A percentile compares a stretch with the other conserved stretches of the same genome.
Conservation (phyloP, 2,888 invertebrate genomes). For the Tipula confusa region DNA sequence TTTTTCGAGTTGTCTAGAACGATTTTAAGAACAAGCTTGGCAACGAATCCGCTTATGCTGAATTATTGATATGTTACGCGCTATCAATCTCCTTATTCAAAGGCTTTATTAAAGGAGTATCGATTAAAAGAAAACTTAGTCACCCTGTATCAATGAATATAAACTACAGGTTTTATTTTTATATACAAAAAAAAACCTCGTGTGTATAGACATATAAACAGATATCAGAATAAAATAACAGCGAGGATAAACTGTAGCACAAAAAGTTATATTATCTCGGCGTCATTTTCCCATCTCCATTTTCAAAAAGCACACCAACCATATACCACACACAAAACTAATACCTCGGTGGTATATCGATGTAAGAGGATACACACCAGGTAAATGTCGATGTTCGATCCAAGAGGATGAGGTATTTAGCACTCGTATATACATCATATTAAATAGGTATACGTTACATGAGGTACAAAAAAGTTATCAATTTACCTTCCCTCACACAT, state of each 20-base stretch:
- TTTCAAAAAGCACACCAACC: background rate
- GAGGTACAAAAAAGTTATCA: background rate
- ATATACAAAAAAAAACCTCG: no score
- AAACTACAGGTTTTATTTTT: no score
- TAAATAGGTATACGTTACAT: background rate
- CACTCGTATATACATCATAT: background rate
- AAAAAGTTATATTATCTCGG: background rate
- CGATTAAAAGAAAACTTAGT: no score
- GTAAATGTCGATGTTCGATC: background rate
- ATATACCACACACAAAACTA: background rate
- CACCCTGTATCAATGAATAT: no score
- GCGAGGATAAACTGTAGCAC: background rate
- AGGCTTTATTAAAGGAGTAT: no score
- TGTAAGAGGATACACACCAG: background rate
- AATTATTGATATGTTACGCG: no score
- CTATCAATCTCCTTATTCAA: no score
- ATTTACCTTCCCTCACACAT: background rate
- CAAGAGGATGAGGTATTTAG: background rate
- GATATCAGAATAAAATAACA: background rate
- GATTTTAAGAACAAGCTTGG: no score
- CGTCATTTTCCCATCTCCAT: background rate
- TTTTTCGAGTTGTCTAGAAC: no score
- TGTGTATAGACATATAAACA: background rate
- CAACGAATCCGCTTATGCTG: no score
- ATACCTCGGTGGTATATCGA: background rate